phyloP scores from a whole-genome alignment of 2,797 vertebrate species.

The Lacerta agilis region DNA sequence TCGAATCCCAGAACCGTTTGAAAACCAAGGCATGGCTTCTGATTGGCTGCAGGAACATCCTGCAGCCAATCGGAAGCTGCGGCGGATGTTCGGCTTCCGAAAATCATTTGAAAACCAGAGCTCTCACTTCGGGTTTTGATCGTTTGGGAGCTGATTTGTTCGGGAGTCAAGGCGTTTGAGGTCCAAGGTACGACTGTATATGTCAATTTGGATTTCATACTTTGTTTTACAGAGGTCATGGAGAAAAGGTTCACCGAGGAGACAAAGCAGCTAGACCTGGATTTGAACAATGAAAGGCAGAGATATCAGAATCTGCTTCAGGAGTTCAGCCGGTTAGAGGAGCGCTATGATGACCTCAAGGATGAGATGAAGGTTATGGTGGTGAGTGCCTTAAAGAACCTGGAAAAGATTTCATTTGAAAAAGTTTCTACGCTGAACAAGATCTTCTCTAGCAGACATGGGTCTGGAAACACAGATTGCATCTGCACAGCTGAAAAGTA shows the following conservation, averaged over 20 bases:
- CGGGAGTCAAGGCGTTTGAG: no score
- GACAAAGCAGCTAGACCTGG: slow-evolving; percentile 92
- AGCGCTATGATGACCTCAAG: slow-evolving; percentile 95
- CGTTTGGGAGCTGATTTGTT: no score
- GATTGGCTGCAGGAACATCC: no score
- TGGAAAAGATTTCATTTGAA: not conserved
- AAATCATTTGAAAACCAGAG: no score
- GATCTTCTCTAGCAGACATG: not conserved
- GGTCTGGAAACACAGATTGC: not conserved
- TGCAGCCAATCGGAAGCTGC: no score
- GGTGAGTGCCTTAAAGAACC: slow-evolving; percentile 75
- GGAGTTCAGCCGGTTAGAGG: slow-evolving; percentile 94
- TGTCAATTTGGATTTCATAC: not conserved
- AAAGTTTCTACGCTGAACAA: not conserved
- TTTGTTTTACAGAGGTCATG: slow-evolving; percentile 87
- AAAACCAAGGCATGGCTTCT: no score
- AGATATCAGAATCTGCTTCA: slow-evolving; percentile 97
- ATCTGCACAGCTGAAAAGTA: not conserved
- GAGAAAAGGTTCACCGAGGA: slow-evolving; percentile 87
- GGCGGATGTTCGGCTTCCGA: accelerated
- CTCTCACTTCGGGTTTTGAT: no score
- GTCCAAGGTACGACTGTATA: no score
- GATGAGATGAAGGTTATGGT: slow-evolving; percentile 87
- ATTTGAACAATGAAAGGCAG: slow-evolving; percentile 94
- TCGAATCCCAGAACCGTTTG: no score